Evolutionary conservation across 2,113 vertebrate species (phyloP).

Genomic region (Tragelaphus buxtoni): DNA sequence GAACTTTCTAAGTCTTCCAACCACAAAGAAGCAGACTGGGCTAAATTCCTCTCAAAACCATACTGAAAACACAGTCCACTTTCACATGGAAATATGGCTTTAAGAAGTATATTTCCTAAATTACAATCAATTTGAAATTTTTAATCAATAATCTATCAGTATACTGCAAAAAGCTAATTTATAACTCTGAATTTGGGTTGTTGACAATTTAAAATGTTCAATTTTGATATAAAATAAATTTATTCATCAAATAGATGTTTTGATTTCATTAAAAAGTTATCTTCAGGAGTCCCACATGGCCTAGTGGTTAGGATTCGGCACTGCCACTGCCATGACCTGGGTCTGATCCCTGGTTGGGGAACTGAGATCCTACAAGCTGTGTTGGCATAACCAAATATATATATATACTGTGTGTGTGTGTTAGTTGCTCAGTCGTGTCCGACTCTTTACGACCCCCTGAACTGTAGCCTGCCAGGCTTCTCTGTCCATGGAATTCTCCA

Average conservation of each 20-base stretch:
- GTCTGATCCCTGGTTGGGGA: neutral
- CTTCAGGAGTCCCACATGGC: neutral
- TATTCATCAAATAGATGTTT: neutral
- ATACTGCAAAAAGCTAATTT: neutral
- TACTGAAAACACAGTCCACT: neutral
- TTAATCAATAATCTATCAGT: neutral
- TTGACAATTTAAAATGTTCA: neutral
- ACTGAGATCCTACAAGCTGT: neutral
- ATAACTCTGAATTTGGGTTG: neutral
- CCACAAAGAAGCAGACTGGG: neutral
- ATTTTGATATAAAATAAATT: neutral
- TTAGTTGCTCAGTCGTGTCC: neutral
- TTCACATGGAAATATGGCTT: neutral
- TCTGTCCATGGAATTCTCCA: neutral
- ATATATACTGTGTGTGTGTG: neutral
- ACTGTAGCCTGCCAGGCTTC: neutral
- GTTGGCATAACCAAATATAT: neutral
- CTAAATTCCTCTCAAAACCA: neutral
- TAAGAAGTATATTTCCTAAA: neutral
- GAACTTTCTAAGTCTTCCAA: neutral
- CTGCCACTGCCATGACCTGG: neutral
- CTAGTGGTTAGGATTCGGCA: neutral
- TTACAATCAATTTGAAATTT: neutral
- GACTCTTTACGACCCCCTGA: neutral
- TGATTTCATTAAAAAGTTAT: neutral